A percentile compares a stretch with the other conserved stretches of the same genome.
phyloP scores from a whole-genome alignment of 2,797 vertebrate genomes.

The Antrozous pallidus region DNA sequence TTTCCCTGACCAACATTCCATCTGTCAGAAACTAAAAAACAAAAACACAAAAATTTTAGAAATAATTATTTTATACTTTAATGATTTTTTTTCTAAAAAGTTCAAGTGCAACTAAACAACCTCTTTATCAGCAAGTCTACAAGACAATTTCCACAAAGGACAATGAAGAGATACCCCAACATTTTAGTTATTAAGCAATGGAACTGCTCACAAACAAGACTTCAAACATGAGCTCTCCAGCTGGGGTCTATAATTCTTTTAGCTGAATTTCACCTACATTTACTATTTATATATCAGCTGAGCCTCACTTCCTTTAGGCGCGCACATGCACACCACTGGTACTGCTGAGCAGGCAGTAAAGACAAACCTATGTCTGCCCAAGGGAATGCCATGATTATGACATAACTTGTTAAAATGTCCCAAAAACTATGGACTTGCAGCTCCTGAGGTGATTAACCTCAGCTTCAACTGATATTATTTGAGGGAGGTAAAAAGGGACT shows the following conservation, averaged over 20 bases:
- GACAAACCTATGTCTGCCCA: background rate
- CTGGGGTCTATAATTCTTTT: background rate
- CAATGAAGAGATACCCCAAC: background rate
- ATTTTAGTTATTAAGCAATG: background rate
- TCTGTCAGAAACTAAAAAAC: conserved; percentile 94
- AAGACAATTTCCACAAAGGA: background rate
- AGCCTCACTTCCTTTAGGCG: background rate
- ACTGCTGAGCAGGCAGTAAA: background rate
- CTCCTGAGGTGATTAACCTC: background rate
- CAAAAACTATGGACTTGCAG: background rate
- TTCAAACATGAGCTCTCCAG: background rate
- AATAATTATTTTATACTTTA: background rate
- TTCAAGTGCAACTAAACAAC: background rate
- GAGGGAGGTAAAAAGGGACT: background rate
- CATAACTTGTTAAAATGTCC: background rate
- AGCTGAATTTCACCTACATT: background rate
- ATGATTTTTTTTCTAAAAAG: background rate
- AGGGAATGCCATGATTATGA: background rate
- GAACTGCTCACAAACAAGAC: background rate
- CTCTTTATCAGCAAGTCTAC: background rate
- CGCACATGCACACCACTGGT: background rate
- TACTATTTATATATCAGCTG: background rate
- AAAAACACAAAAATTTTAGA: conserved; percentile 62
- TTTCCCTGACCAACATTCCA: conserved; percentile 98
- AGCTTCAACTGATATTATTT: background rate